These are phyloP conservation scores for Sciurus carolinensis DNA, from an alignment of 2,797 vertebrate genomes.

Conservation along the genomic window DNA sequence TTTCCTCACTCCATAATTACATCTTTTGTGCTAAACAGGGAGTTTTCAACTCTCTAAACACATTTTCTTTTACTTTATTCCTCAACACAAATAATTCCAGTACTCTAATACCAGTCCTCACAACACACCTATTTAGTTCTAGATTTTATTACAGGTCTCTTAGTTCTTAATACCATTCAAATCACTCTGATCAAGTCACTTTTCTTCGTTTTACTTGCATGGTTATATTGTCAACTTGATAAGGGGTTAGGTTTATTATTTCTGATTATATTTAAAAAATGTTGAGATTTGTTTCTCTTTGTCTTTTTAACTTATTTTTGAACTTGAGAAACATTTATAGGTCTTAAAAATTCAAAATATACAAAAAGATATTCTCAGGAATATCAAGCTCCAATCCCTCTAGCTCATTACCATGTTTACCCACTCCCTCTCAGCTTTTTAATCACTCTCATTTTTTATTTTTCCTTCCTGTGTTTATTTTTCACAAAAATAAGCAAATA, in stretches of 20 bases:
- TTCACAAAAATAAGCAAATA: constrained; percentile 18
- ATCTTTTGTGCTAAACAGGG: neutral
- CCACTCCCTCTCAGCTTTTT: neutral
- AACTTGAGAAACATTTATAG: neutral
- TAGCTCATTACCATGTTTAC: neutral
- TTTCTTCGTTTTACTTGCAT: neutral
- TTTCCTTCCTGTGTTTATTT: constrained; percentile 7
- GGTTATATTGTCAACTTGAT: neutral
- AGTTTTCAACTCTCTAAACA: neutral
- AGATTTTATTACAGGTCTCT: neutral
- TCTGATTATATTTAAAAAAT: neutral
- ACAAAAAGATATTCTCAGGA: neutral
- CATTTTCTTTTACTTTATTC: neutral
- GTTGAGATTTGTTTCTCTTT: neutral
- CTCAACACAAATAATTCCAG: neutral
- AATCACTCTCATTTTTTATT: neutral
- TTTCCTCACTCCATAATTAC: neutral
- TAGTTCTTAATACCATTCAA: neutral
- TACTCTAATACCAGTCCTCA: neutral
- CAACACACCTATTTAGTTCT: neutral
- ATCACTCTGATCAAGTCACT: neutral
- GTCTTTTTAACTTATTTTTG: constrained; percentile 16
- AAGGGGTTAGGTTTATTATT: neutral
- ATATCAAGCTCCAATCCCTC: neutral
- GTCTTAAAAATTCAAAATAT: neutral